Conservation (phyloP, 2,888 invertebrate species). For the Linnaemya vulpina region DNA sequence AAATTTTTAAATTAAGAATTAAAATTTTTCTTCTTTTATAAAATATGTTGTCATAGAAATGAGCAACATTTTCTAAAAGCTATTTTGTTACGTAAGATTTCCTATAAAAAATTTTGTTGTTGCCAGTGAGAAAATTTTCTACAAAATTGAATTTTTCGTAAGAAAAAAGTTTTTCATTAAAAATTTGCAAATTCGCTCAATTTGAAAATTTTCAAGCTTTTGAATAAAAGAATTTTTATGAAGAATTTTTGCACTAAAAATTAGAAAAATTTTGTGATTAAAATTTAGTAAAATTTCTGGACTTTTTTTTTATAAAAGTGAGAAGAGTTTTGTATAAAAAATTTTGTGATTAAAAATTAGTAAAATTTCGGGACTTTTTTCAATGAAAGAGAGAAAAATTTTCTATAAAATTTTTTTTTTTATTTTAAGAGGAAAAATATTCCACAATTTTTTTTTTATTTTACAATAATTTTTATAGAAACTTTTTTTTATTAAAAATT, state of each 20-base stretch:
- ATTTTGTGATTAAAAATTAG: background rate
- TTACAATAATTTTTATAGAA: too few relatives aligned
- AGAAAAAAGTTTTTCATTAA: background rate
- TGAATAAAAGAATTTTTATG: background rate
- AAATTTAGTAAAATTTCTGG: background rate
- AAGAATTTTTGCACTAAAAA: background rate
- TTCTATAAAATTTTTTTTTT: background rate
- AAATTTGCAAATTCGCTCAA: background rate
- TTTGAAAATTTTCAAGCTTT: background rate
- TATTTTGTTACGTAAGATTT: background rate
- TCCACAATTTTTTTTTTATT: too few relatives aligned
- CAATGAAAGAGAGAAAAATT: too few relatives aligned
- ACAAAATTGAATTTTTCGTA: too few relatives aligned
- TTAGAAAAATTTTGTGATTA: background rate
- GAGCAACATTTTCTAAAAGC: background rate
- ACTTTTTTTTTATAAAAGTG: too few relatives aligned
- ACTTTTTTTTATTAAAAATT: too few relatives aligned
- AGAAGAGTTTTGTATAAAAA: too few relatives aligned
- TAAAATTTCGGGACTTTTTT: too few relatives aligned
- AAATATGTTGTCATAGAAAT: too few relatives aligned
- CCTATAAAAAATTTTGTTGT: background rate
- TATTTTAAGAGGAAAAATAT: too few relatives aligned
- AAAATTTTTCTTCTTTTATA: background rate
- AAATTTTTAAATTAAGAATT: background rate
- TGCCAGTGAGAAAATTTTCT: background rate